Conservation (phyloP, 2,113 vertebrate genomes). For the Aviceda subcristata region DNA sequence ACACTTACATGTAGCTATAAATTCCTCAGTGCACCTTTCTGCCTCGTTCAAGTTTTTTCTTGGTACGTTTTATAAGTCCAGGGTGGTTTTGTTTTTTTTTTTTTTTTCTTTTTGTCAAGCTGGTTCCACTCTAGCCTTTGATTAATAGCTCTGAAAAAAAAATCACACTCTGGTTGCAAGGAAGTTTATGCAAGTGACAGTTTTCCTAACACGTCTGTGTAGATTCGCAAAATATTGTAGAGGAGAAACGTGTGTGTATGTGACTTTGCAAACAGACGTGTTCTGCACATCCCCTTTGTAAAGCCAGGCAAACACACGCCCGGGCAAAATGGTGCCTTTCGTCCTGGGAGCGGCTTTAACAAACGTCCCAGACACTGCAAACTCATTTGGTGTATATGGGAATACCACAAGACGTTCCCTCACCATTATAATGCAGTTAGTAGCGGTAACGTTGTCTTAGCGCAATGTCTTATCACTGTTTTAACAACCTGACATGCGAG, state of each 20-base stretch:
- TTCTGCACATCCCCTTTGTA: neutral
- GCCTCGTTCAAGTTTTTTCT: neutral
- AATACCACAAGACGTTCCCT: neutral
- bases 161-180: constrained; percentile 17
- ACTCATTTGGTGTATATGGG: neutral
- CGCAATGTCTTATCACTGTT: constrained; percentile 49
- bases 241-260: neutral
- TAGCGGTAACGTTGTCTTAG: neutral
- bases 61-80: fast-evolving
- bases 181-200: constrained; percentile 52
- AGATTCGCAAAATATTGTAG: constrained; percentile 10
- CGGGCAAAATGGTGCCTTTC: neutral
- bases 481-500: constrained; percentile 59
- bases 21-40: neutral
- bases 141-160: neutral
- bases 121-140: neutral
- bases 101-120: neutral
- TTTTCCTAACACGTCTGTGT: constrained; percentile 54
- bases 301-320: neutral
- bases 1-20: fast-evolving
- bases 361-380: neutral
- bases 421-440: neutral
- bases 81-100: neutral
- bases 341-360: neutral
- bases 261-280: neutral